Evolutionary conservation across 1,140 invertebrate species (phyloP), one percentile per base, ranked within the genome.

Genomic region (Sitobion miscanthi): DNA sequence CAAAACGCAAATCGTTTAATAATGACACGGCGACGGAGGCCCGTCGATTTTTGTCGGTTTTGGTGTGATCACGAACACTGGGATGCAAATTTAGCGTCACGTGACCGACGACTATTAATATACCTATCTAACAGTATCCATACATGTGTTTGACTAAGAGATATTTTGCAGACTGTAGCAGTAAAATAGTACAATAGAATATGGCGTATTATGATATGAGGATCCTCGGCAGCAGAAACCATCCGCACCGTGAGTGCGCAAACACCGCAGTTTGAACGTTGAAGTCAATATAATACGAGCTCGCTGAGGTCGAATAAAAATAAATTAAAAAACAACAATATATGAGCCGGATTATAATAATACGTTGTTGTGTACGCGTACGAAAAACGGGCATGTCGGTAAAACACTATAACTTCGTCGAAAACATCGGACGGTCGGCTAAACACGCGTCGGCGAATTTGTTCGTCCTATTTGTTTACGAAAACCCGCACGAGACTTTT

Each of bases 401-500:
- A 86, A 86, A 86, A 45, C 45, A 47, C 25, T 86, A 42, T 42
- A 47, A 86, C 30, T 86, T 86, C 42, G 21, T 25, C 45, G 5
- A 86, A 86, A 86, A 85, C 38, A 25, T 85, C 42, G 42, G 85
- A 6, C 21, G 25, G 85, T 47, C 23, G 4, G 42, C 45, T 47
- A 9, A 42, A 30, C 85, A 86, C 85, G 45, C 42, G 42, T 45
- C 25, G 25, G 25, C 85, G 85, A 47, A 86, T n/a, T n/a, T 30
- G 62, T 42, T 42, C 30, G n/a, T n/a, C 1, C 62, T 77, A 17
- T 86, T 86, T 86, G 42, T 14, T 86, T n/a, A 14, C 42, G 25
- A 47, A 86, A 86, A 88, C n/a, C 86, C 17, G 47, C n/a, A n/a
- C 25, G 17, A 88, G 30, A 88, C 86, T 88, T 88, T 88, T 88